A percentile compares a stretch with the other conserved stretches of the same genome.
Evolutionary conservation across 1,140 invertebrate species (phyloP).

Genomic region (Drosophila obscura): DNA sequence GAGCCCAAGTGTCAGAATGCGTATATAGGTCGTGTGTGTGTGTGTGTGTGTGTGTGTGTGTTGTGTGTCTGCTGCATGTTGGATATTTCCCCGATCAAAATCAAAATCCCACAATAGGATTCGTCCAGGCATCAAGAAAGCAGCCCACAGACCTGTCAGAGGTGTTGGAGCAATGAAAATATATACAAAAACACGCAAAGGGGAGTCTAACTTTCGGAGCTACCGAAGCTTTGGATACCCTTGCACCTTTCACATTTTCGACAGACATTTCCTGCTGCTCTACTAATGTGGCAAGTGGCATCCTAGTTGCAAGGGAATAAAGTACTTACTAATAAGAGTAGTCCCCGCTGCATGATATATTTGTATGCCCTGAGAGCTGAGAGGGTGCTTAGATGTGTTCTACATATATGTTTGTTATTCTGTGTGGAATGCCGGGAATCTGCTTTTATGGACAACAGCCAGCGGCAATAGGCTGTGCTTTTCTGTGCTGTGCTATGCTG

Average conservation of each 20-base stretch:
- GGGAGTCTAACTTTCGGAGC: too few species aligned
- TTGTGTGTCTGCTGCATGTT: conserved; percentile 7
- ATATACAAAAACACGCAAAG: conserved; percentile 18
- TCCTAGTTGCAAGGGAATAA: too few species aligned
- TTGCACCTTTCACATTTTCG: too few species aligned
- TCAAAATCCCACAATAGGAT: conserved; percentile 56
- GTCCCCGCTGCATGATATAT: too few species aligned
- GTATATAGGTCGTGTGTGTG: not conserved
- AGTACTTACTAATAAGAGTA: too few species aligned
- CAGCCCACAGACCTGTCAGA: conserved; percentile 18
- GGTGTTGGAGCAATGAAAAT: conserved; percentile 69
- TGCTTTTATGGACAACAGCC: conserved; percentile 38
- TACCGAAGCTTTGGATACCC: too few species aligned
- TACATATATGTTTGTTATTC: too few species aligned
- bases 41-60: conserved; percentile 4
- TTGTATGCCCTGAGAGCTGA: too few species aligned
- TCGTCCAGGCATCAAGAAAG: conserved; percentile 22
- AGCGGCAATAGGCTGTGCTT: conserved; percentile 18
- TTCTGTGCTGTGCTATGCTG: conserved; percentile 50
- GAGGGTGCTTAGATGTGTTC: too few species aligned
- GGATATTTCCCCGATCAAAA: conserved; percentile 49
- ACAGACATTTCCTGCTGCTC: not conserved
- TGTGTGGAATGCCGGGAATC: too few species aligned
- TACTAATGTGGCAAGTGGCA: too few species aligned
- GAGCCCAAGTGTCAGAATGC: not conserved